These are phyloP conservation scores for Apostichopus californicus DNA, from an alignment of 35 echinoderm and acorn worm species.

Conservation along the genomic window DNA sequence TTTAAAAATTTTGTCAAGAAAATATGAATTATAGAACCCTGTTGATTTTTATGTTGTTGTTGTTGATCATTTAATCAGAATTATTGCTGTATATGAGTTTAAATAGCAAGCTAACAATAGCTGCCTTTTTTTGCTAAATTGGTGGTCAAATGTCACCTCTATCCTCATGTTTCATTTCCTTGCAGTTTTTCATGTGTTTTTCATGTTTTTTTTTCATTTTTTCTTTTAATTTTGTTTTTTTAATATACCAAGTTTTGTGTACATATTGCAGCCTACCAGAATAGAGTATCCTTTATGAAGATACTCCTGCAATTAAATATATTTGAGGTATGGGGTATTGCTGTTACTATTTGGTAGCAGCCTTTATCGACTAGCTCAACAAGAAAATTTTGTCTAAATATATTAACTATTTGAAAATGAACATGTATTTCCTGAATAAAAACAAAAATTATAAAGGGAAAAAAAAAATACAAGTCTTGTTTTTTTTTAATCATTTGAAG, in stretches of 20 bases:
- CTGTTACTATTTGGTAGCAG: slow-evolving; percentile 2
- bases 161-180: no score
- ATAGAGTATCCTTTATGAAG: background rate
- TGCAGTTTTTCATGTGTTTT: no score
- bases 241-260: background rate
- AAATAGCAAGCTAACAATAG: no score
- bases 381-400: slow-evolving; percentile 11
- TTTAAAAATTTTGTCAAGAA: no score
- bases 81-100: no score
- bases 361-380: slow-evolving; percentile 14
- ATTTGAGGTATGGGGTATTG: slow-evolving; percentile 30
- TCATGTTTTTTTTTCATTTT: background rate
- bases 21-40: no score
- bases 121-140: no score
- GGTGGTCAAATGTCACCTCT: no score
- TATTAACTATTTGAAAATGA: slow-evolving; percentile 46
- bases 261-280: background rate
- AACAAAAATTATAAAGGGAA: slow-evolving; percentile 2
- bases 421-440: slow-evolving; percentile 49
- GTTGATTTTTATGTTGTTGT: no score
- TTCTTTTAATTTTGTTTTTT: background rate
- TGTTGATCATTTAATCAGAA: no score
- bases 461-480: no score
- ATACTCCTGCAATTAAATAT: slow-evolving; percentile 11
- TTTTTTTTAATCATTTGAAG: no score